Evolutionary conservation across 1,140 invertebrate genomes (phyloP).

Genomic region (Cheumatopsyche charites): DNA sequence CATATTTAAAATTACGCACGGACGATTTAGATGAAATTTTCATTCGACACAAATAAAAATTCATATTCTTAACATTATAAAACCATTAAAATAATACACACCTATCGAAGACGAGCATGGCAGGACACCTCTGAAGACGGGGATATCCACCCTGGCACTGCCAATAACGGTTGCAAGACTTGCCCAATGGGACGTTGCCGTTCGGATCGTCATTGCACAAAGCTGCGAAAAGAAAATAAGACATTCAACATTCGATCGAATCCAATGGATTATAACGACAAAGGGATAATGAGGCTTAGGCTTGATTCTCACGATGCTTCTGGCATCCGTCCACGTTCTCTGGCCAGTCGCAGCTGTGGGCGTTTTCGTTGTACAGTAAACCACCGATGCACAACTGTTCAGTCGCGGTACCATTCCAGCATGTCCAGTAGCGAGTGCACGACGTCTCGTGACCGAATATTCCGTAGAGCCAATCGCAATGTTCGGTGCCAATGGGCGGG

Average conservation of each 20-base stretch:
- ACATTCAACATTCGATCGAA: too few species aligned
- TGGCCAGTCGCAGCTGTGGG: constrained; percentile 91
- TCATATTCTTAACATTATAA: not conserved
- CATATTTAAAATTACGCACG: too few species aligned
- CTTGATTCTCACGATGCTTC: constrained; percentile 82
- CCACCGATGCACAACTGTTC: constrained; percentile 93
- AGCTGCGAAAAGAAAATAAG: constrained; percentile 66
- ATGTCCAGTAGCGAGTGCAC: constrained; percentile 92
- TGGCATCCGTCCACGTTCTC: constrained; percentile 91
- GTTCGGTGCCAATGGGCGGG: constrained; percentile 80
- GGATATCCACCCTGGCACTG: constrained; percentile 92
- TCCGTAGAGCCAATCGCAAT: constrained; percentile 92
- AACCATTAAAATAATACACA: constrained; percentile 3
- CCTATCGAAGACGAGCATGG: constrained; percentile 87
- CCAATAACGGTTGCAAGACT: constrained; percentile 93
- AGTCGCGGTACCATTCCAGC: constrained; percentile 91
- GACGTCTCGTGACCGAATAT: constrained; percentile 93
- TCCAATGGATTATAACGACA: too few species aligned
- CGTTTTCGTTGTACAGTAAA: constrained; percentile 87
- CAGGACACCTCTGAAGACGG: constrained; percentile 85
- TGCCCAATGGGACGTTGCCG: constrained; percentile 76
- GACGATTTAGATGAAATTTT: too few species aligned
- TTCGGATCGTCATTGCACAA: constrained; percentile 89
- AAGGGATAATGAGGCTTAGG: not conserved
- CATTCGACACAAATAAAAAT: too few species aligned